Conservation (phyloP, 2,113 vertebrate genomes). For the Felis catus region DNA sequence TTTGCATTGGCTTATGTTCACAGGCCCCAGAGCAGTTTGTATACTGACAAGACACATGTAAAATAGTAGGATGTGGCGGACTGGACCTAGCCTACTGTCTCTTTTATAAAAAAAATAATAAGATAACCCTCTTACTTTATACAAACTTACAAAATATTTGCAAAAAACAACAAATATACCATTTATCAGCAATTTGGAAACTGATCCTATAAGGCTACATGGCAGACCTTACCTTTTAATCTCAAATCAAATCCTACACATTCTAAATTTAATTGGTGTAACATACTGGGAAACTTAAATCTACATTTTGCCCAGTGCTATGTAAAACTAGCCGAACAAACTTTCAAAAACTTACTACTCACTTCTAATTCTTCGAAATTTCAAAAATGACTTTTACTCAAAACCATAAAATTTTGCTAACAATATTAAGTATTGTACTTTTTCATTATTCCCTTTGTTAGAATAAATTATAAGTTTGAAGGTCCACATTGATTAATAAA, state of each 20-base stretch:
- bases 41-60: background rate
- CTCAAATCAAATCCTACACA: background rate
- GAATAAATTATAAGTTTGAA: constrained; percentile 45
- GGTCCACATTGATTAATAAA: background rate
- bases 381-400: constrained; percentile 42
- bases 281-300: constrained; percentile 21
- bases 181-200: constrained; percentile 1
- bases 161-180: background rate
- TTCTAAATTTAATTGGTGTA: constrained; percentile 30
- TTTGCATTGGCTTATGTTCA: background rate
- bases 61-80: background rate
- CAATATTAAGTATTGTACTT: constrained; percentile 1
- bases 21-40: background rate
- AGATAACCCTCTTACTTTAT: constrained; percentile 21
- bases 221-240: background rate
- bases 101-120: background rate
- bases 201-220: background rate
- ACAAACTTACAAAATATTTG: constrained; percentile 19
- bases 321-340: background rate
- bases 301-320: background rate
- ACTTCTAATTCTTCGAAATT: constrained; percentile 36
- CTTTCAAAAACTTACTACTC: constrained; percentile 10
- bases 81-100: background rate
- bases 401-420: constrained; percentile 31
- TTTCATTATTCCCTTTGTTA: constrained; percentile 38